These are phyloP conservation scores for Poecilia gillii DNA, from an alignment of 2,797 vertebrate genomes.

Conservation along the genomic window DNA sequence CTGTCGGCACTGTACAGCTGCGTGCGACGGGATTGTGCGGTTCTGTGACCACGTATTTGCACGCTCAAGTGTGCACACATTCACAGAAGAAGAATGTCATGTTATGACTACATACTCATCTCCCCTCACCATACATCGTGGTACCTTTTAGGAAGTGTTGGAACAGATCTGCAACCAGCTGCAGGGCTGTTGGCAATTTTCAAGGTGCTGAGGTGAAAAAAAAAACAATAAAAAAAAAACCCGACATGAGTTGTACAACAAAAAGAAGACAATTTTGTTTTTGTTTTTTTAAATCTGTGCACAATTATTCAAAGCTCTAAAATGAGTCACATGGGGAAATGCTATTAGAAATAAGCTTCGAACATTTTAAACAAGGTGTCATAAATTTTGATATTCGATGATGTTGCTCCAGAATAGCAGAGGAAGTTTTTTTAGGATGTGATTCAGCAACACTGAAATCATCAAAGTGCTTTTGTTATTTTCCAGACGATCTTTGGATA, in stretches of 20 bases:
- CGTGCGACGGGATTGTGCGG: conserved; percentile 83
- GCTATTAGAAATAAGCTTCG: conserved; percentile 34
- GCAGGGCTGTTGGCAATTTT: conserved; percentile 57
- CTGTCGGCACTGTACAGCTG: conserved; percentile 81
- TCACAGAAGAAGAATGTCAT: conserved; percentile 22
- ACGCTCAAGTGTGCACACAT: conserved; percentile 27
- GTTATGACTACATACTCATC: conserved; percentile 31
- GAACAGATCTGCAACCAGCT: conserved; percentile 71
- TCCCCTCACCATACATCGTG: conserved; percentile 45
- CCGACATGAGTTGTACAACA: conserved; percentile 34
- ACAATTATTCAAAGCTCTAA: conserved; percentile 36
- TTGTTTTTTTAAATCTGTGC: conserved; percentile 42
- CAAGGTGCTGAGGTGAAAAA: conserved; percentile 69
- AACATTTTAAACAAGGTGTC: conserved; percentile 13
- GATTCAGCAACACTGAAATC: conserved; percentile 52
- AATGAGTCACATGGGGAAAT: conserved; percentile 32
- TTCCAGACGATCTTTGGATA: conserved; percentile 67
- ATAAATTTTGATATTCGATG: not conserved
- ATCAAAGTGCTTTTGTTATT: conserved; percentile 61
- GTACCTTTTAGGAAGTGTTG: conserved; percentile 75
- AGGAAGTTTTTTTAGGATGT: conserved; percentile 9
- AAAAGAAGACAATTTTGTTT: not conserved
- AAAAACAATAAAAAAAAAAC: too few species aligned
- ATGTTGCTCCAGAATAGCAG: not conserved
- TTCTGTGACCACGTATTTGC: conserved; percentile 53